Percentiles rank a stretch among this genome's conserved stretches.
Evolutionary conservation across 2,888 invertebrate genomes (phyloP).

Genomic region (Platyscelio sp.): DNA sequence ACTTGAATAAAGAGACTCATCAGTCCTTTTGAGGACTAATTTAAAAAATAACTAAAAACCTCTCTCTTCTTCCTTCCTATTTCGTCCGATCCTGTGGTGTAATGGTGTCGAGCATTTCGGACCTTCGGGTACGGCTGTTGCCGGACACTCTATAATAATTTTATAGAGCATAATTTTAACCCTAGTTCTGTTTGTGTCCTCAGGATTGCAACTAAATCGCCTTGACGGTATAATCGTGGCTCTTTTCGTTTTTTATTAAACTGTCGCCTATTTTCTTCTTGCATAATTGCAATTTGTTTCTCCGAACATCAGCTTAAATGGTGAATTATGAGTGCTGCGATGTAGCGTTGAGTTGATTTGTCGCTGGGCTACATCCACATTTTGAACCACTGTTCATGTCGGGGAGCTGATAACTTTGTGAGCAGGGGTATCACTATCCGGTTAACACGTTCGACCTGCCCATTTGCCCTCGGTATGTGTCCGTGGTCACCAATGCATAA

Average conservation of each 20-base stretch:
- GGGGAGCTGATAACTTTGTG: neutral
- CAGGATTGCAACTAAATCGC: neutral
- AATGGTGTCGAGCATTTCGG: no score
- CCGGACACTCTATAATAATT: no score
- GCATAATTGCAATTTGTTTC: neutral
- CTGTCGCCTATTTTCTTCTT: neutral
- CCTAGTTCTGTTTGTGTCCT: neutral
- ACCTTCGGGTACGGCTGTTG: no score
- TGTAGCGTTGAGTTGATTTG: neutral
- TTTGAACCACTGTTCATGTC: neutral
- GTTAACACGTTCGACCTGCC: neutral
- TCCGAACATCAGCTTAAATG: constrained; percentile 1
- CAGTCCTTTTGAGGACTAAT: no score
- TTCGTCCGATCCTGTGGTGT: no score
- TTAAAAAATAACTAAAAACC: no score
- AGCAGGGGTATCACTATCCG: neutral
- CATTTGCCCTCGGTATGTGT: neutral
- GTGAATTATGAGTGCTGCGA: neutral
- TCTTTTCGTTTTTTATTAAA: neutral
- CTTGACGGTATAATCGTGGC: neutral
- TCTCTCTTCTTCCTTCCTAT: no score
- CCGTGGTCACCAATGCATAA: neutral
- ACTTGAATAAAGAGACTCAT: no score
- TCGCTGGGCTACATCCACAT: neutral
- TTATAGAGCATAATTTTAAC: neutral